Evolutionary conservation across 2,888 invertebrate species (phyloP).

Genomic region (Pyrrhosoma nymphula): DNA sequence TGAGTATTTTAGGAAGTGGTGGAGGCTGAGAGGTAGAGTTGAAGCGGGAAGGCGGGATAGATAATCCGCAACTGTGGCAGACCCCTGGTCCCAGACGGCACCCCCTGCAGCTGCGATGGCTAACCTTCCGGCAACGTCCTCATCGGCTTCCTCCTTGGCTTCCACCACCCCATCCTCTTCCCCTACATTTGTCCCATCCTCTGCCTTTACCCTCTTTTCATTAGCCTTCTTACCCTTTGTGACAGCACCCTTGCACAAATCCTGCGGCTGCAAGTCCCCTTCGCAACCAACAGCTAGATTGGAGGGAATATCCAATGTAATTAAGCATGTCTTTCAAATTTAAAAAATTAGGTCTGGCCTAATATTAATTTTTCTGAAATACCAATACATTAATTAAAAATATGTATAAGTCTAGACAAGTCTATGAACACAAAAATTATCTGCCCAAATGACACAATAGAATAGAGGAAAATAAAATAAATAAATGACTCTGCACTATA

Average conservation of each 20-base stretch:
- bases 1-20: slow-evolving; percentile 76
- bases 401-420: too few species aligned
- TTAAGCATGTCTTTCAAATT: not conserved
- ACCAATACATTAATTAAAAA: too few species aligned
- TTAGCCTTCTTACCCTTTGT: slow-evolving; percentile 43
- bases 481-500: too few species aligned
- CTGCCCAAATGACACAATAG: too few species aligned
- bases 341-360: too few species aligned
- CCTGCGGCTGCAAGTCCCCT: slow-evolving; percentile 59
- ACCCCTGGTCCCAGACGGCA: slow-evolving; percentile 64
- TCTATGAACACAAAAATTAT: too few species aligned
- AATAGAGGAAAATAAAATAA: too few species aligned
- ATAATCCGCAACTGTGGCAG: slow-evolving; percentile 76
- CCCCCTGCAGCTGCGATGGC: slow-evolving; percentile 46
- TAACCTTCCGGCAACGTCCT: slow-evolving; percentile 48
- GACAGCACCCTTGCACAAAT: slow-evolving; percentile 57
- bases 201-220: slow-evolving; percentile 68
- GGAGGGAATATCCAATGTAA: not conserved
- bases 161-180: slow-evolving; percentile 34
- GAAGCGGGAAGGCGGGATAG: slow-evolving; percentile 77
- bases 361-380: too few species aligned
- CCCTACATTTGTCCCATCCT: slow-evolving; percentile 32
- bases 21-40: slow-evolving; percentile 76
- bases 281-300: slow-evolving; percentile 32
- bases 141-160: slow-evolving; percentile 48